Evolutionary conservation across 2,113 vertebrate genomes (phyloP).

Genomic region (Xiphophorus couchianus): DNA sequence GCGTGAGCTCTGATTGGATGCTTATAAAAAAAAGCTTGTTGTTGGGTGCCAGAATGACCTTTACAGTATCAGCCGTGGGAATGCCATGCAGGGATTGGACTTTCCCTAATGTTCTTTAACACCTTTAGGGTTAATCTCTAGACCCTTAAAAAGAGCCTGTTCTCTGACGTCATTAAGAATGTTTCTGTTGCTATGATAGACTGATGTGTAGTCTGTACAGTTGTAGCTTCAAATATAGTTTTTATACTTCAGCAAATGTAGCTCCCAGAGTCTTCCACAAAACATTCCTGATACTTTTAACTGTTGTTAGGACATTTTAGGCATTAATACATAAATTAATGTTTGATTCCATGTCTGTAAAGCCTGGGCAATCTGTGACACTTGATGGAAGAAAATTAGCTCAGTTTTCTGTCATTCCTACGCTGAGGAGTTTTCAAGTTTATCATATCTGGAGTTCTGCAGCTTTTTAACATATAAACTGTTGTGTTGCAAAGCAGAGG

Average conservation of each 20-base stretch:
- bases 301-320: no score
- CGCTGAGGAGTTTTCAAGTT: no score
- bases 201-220: not conserved
- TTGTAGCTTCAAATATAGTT: not conserved
- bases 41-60: slow-evolving; percentile 59
- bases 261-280: no score
- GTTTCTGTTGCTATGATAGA: not conserved
- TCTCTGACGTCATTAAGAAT: not conserved
- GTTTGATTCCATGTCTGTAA: not conserved
- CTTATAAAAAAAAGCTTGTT: slow-evolving; percentile 46
- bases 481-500: not conserved
- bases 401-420: no score
- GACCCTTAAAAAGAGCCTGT: not conserved
- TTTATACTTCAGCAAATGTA: no score
- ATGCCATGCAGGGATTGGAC: slow-evolving; percentile 41
- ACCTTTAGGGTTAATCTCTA: slow-evolving; percentile 24
- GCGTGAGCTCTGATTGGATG: slow-evolving; percentile 61
- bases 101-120: slow-evolving; percentile 34
- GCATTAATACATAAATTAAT: not conserved
- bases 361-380: no score
- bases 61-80: slow-evolving; percentile 59
- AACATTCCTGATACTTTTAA: no score
- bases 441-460: no score
- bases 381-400: no score
- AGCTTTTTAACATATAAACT: not conserved